Conservation (phyloP, 2,888 invertebrate genomes). For the Actias luna region DNA sequence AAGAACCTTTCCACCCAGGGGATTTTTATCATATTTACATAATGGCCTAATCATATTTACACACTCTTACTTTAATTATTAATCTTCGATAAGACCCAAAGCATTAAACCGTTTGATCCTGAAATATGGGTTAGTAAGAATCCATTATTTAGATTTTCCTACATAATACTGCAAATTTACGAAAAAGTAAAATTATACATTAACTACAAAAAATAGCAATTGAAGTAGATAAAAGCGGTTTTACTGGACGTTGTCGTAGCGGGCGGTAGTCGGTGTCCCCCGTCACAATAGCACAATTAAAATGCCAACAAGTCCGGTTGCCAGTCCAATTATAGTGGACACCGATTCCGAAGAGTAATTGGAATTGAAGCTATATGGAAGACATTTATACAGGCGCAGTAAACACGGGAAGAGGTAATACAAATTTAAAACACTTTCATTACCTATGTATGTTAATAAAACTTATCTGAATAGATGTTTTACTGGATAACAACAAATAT, state of each 20-base stretch:
- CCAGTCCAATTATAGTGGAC: conserved; percentile 80
- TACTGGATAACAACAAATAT: background rate
- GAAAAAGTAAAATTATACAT: too few relatives aligned
- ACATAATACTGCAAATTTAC: too few relatives aligned
- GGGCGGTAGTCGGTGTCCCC: conserved; percentile 64
- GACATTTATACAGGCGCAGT: conserved; percentile 59
- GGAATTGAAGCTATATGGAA: conserved; percentile 69
- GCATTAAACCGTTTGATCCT: too few relatives aligned
- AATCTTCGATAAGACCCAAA: too few relatives aligned
- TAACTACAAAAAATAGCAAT: background rate
- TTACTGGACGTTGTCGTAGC: conserved; percentile 62
- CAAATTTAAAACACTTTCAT: background rate
- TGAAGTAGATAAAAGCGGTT: conserved; percentile 55
- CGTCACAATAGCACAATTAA: conserved; percentile 82
- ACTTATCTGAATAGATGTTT: background rate
- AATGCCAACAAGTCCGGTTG: conserved; percentile 81
- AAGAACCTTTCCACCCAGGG: background rate
- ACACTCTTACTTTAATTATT: too few relatives aligned
- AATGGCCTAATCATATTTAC: too few relatives aligned
- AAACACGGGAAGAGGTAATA: conserved; percentile 40
- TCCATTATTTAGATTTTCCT: too few relatives aligned
- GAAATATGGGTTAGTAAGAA: too few relatives aligned
- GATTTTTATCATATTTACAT: too few relatives aligned
- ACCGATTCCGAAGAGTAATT: conserved; percentile 81
- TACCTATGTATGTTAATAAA: background rate